Conservation (phyloP, 2,888 invertebrate species). For the Tridacna gigas region DNA sequence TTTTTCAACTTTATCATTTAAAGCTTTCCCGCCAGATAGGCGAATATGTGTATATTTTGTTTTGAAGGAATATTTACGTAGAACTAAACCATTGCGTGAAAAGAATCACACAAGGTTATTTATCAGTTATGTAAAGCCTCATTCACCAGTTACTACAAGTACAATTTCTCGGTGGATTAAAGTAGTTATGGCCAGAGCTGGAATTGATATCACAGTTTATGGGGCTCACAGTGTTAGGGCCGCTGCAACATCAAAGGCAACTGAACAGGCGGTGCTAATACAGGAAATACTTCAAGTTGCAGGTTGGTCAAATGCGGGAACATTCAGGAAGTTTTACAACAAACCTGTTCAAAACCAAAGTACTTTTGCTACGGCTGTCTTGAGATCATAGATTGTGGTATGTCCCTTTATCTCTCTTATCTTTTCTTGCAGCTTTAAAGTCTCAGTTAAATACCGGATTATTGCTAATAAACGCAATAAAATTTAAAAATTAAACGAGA, state of each 20-base stretch:
- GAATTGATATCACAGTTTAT: slow-evolving; percentile 32
- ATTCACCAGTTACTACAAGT: slow-evolving; percentile 45
- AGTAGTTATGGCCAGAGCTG: slow-evolving; percentile 41
- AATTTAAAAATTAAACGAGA: too few species aligned
- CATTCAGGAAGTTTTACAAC: slow-evolving; percentile 39
- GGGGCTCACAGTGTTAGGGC: slow-evolving; percentile 39
- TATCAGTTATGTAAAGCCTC: slow-evolving; percentile 54
- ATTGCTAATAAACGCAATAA: too few species aligned
- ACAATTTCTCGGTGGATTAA: slow-evolving; percentile 41
- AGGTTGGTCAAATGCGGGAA: slow-evolving; percentile 38
- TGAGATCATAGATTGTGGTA: too few species aligned
- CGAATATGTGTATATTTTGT: slow-evolving; percentile 38
- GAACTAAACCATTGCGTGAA: slow-evolving; percentile 31
- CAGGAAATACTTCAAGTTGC: too few species aligned
- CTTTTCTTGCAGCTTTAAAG: too few species aligned
- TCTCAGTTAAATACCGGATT: too few species aligned
- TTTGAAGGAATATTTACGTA: slow-evolving; percentile 40
- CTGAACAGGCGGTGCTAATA: slow-evolving; percentile 22
- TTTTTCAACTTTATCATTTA: too few species aligned
- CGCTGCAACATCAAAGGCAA: slow-evolving; percentile 35
- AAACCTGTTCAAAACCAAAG: too few species aligned
- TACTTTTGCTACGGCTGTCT: too few species aligned
- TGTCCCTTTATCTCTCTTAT: too few species aligned
- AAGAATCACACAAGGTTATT: slow-evolving; percentile 20
- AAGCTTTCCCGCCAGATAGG: slow-evolving; percentile 40